Conservation (phyloP, 1,140 invertebrate genomes). For the Euura saliciscinereae region DNA sequence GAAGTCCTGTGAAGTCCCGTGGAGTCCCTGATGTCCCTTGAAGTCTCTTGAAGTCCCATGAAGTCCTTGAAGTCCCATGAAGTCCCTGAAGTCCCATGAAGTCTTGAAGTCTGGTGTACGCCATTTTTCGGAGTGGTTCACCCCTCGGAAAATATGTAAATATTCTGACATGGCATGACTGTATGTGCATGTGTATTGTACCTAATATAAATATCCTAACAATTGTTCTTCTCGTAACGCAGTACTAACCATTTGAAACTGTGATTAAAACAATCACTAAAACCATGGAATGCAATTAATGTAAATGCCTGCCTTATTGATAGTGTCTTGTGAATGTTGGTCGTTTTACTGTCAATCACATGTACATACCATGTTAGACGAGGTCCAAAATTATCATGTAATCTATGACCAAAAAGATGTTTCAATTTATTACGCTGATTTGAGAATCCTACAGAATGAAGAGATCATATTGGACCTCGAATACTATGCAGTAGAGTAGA, state of each 20-base stretch:
- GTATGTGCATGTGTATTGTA: conserved; percentile 13
- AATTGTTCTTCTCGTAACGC: neutral
- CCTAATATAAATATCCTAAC: neutral
- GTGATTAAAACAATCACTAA: neutral
- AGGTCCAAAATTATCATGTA: neutral
- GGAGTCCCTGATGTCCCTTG: too few relatives aligned
- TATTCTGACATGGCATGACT: neutral
- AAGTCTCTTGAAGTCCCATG: too few relatives aligned
- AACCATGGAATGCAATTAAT: conserved; percentile 11
- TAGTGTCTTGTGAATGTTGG: conserved; percentile 13
- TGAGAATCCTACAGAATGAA: neutral
- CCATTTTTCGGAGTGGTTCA: too few relatives aligned
- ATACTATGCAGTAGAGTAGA: neutral
- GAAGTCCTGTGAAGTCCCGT: too few relatives aligned
- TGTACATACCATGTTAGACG: conserved; percentile 9
- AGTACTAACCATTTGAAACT: conserved; percentile 2
- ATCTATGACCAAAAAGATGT: neutral
- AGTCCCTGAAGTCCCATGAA: too few relatives aligned
- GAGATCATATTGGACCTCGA: neutral
- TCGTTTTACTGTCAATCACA: conserved; percentile 7
- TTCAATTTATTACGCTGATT: neutral
- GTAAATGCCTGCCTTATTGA: conserved; percentile 9
- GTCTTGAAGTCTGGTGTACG: too few relatives aligned
- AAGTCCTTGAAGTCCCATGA: too few relatives aligned
- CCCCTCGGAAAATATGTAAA: too few relatives aligned